phyloP scores from a whole-genome alignment of 2,797 vertebrate genomes.

The Thripadectes ignobilis region DNA sequence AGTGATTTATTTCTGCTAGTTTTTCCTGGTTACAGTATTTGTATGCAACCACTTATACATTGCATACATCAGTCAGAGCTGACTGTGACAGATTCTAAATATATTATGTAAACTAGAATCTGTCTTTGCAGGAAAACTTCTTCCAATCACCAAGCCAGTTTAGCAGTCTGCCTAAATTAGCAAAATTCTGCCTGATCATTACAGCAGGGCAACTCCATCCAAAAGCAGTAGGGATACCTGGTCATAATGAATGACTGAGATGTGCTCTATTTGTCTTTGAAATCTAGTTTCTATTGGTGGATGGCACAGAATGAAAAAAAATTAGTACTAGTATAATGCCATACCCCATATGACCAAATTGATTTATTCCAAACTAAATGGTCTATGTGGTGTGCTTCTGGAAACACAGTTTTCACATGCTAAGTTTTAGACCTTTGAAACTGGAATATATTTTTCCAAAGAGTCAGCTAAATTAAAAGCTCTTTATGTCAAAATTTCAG shows the following conservation, averaged over 20 bases:
- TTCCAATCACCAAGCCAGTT: background rate
- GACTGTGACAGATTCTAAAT: background rate
- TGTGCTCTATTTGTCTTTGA: background rate
- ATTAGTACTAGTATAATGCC: background rate
- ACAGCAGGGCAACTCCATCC: background rate
- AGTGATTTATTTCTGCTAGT: background rate
- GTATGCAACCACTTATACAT: background rate
- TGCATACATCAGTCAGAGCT: background rate
- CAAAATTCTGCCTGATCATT: background rate
- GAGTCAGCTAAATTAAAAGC: background rate
- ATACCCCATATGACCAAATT: background rate
- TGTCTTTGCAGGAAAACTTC: background rate
- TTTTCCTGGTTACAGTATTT: background rate
- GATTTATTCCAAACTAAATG: background rate
- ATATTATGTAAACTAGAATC: background rate
- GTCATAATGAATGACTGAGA: background rate
- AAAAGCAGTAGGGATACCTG: background rate
- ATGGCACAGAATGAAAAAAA: background rate
- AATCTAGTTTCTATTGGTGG: background rate
- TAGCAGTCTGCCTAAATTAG: background rate
- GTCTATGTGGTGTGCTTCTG: background rate
- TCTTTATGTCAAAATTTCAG: background rate
- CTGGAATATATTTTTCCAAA: background rate
- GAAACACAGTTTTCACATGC: background rate
- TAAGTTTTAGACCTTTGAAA: background rate